A percentile compares a stretch with the other conserved stretches of the same genome.
Evolutionary conservation across 2,797 vertebrate species (phyloP).

Genomic region (Hapalemur alaotrensis): DNA sequence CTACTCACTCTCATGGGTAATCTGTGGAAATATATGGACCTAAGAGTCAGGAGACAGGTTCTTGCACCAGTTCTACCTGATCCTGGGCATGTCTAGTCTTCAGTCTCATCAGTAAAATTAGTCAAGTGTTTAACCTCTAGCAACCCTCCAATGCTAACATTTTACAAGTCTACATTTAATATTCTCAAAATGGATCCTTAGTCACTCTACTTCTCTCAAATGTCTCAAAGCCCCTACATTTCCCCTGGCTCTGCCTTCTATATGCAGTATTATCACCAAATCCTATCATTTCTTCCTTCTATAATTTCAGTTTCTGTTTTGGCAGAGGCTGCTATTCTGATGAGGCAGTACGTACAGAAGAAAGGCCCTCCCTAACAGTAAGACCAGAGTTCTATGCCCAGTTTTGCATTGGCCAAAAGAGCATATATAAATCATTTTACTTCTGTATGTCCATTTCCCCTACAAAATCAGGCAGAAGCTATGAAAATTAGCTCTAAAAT

Average conservation of each 20-base stretch:
- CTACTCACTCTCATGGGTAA: background rate
- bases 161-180: background rate
- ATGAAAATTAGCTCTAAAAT: background rate
- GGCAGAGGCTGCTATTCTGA: background rate
- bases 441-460: background rate
- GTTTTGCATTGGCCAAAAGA: background rate
- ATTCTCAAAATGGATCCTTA: background rate
- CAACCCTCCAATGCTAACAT: background rate
- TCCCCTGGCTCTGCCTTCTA: background rate
- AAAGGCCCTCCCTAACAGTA: background rate
- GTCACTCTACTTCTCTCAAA: background rate
- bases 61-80: constrained; percentile 13
- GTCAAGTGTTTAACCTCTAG: background rate
- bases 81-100: background rate
- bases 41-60: background rate
- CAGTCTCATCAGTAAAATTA: background rate
- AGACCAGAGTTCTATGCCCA: background rate
- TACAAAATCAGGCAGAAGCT: constrained; percentile 2
- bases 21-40: background rate
- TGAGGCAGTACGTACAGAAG: background rate
- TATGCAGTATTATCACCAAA: background rate
- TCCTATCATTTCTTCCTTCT: background rate
- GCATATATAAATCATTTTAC: background rate
- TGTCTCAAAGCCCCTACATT: background rate
- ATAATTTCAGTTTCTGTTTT: background rate